These are phyloP conservation scores for Mus musculus DNA, from an alignment of 2,113 vertebrate genomes.

Conservation along the genomic window GRCm39 chr1:44174001-44174500, in stretches of 20 bases:
- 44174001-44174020: no score
- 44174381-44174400: slow-evolving; percentile 20
- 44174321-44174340: background rate
- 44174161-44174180: background rate
- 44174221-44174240: background rate
- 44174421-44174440: background rate
- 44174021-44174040: background rate
- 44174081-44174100: background rate
- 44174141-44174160: background rate
- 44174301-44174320: background rate
- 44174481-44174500: background rate
- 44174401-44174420: slow-evolving; percentile 7
- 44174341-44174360: background rate
- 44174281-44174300: slow-evolving; percentile 38
- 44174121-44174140: background rate
- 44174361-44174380: background rate
- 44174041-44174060: background rate
- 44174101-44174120: background rate
- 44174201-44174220: background rate
- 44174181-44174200: background rate
- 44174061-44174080: background rate
- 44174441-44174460: background rate
- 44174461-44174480: background rate
- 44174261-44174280: background rate
- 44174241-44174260: background rate